Percentiles rank a stretch among this genome's conserved stretches.
Conservation (phyloP, 53 echinoderm and acorn worm species). For the Henricia sp. region DNA sequence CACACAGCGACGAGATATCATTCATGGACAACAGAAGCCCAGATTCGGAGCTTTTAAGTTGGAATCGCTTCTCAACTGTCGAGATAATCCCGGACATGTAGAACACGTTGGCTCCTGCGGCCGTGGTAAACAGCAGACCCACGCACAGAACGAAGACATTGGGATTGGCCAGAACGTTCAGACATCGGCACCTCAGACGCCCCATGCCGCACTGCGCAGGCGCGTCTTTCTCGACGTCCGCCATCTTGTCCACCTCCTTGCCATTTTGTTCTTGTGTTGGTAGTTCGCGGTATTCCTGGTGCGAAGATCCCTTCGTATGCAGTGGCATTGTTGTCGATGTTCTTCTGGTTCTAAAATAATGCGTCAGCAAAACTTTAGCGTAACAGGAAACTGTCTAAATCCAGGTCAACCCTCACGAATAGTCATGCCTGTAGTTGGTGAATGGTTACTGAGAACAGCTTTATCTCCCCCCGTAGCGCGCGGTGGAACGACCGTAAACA, state of each 20-base stretch:
- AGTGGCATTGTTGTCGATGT: background rate
- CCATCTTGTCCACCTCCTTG: background rate
- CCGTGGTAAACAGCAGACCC: background rate
- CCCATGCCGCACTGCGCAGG: constrained; percentile 29
- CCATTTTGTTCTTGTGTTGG: background rate
- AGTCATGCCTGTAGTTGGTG: no score
- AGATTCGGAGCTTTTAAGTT: constrained; percentile 87
- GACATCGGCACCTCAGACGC: constrained; percentile 11
- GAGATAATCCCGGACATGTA: constrained; percentile 73
- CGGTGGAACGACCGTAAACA: no score
- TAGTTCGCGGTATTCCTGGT: background rate
- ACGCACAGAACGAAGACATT: constrained; percentile 7
- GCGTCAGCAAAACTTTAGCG: no score
- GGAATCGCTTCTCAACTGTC: constrained; percentile 85
- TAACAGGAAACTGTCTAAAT: no score
- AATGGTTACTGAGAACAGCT: no score
- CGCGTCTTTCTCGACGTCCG: background rate
- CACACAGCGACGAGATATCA: constrained; percentile 70
- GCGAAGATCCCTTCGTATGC: background rate
- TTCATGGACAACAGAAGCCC: constrained; percentile 77
- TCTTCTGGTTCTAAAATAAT: background rate
- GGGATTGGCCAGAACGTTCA: constrained; percentile 28
- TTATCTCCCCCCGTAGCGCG: no score
- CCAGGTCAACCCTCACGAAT: no score
- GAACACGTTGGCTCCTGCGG: background rate